A percentile compares a stretch with the other conserved stretches of the same genome.
These are phyloP conservation scores for Poecilia latipinna DNA, from an alignment of 2,113 vertebrate genomes.

Conservation along the genomic window DNA sequence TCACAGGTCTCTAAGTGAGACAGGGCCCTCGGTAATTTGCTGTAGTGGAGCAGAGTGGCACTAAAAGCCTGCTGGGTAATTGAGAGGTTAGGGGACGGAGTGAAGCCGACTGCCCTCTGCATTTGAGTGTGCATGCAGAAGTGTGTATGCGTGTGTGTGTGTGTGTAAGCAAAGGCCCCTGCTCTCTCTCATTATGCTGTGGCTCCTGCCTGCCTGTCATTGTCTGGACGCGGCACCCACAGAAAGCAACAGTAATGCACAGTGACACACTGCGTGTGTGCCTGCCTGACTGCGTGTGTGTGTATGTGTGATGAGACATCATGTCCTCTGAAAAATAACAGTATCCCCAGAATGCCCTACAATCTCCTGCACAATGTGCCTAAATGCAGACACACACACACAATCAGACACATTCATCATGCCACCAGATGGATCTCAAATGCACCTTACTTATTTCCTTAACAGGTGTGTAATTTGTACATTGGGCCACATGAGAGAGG, in stretches of 20 bases:
- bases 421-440: conserved; percentile 36
- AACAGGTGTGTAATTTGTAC: neutral
- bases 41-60: conserved; percentile 88
- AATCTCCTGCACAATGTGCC: conserved; percentile 52
- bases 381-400: conserved; percentile 47
- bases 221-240: conserved; percentile 80
- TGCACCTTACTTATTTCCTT: neutral
- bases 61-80: conserved; percentile 98
- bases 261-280: conserved; percentile 80
- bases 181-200: conserved; percentile 90
- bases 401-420: conserved; percentile 50
- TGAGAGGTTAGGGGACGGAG: conserved; percentile 86
- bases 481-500: neutral
- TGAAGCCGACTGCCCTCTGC: conserved; percentile 77
- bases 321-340: conserved; percentile 82
- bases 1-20: conserved; percentile 87
- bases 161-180: conserved; percentile 66
- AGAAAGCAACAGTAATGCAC: conserved; percentile 85
- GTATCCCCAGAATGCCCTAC: conserved; percentile 64
- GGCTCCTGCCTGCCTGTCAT: conserved; percentile 88
- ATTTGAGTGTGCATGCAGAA: conserved; percentile 37
- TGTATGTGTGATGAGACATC: conserved; percentile 72
- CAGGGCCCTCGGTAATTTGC: conserved; percentile 91
- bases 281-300: conserved; percentile 42
- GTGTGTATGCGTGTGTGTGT: conserved; percentile 37